Evolutionary conservation across 2,888 invertebrate species (phyloP).

Genomic region (Gari tellinella): DNA sequence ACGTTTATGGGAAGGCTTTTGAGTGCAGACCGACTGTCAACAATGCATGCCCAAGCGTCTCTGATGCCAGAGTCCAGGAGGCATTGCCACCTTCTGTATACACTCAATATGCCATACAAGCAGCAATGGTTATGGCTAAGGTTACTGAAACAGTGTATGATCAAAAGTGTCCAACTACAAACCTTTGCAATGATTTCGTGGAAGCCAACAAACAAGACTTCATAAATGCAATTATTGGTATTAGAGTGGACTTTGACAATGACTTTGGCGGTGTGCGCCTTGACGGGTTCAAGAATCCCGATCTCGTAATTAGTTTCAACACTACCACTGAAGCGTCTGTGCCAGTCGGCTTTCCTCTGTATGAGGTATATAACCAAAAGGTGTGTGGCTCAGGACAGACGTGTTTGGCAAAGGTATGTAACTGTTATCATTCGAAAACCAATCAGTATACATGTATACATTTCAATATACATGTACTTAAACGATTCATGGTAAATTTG

Average conservation of each 20-base stretch:
- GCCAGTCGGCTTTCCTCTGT: slow-evolving; percentile 10
- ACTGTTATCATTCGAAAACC: no score
- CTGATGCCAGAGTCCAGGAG: background rate
- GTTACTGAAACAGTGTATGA: slow-evolving; percentile 11
- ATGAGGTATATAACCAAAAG: slow-evolving; percentile 50
- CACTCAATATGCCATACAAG: slow-evolving; percentile 50
- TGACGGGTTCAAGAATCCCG: slow-evolving; percentile 22
- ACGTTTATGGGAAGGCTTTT: slow-evolving; percentile 20
- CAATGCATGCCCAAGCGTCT: slow-evolving; percentile 14
- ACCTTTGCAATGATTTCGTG: slow-evolving; percentile 16
- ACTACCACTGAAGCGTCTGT: slow-evolving; percentile 18
- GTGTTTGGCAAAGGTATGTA: no score
- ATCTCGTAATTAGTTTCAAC: slow-evolving; percentile 26
- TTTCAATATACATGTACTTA: no score
- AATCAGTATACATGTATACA: no score
- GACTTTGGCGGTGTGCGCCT: slow-evolving; percentile 32
- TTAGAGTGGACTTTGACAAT: slow-evolving; percentile 25
- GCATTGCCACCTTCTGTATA: slow-evolving; percentile 20
- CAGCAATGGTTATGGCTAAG: slow-evolving; percentile 31
- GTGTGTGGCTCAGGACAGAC: background rate
- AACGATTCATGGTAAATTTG: no score
- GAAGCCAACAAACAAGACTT: slow-evolving; percentile 17
- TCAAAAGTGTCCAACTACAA: slow-evolving; percentile 1
- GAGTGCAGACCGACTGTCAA: slow-evolving; percentile 17
- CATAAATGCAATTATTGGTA: slow-evolving; percentile 22